Base-by-base conservation (phyloP, 2,888 invertebrate genomes). In the Polydrusus pterygomalis region DNA sequence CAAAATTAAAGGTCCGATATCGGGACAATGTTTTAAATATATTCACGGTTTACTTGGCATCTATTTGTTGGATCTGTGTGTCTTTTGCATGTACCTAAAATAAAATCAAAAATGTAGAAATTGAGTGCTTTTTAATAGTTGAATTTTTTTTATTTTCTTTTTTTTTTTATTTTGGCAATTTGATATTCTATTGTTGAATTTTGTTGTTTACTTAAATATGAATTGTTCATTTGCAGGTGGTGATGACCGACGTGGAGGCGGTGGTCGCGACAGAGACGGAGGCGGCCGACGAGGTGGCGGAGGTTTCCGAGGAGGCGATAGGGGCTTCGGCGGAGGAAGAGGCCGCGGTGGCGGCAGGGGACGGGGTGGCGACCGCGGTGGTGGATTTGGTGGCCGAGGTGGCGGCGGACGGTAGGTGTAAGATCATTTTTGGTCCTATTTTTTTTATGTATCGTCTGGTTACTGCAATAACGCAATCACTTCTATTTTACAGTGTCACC, bases 371-470 rank as follows among this genome's bases (percentile, higher is more conserved):
- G 56, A 62, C 7, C 30, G 17, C 11, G 43, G 69, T 6, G 90
- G 51, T 89, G 58, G 58, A 38, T 60, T 60, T 11, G 89, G 56
- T 88, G 88, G 76, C 87, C 88, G 77, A 86, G 86, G 5, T 82
- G 87, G 87, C 9, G 86, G 80, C 58, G 80, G 80, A 56, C 58
- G 58, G 58, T 60, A 60, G 20, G 58, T 38, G 34, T 56, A 30
- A 56, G 30, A 10, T 20, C 11, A 18, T 2, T 17, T 51, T 51
- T 25, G 34, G 34, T 54, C n/a, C n/a, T 47, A 17, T 15, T 17
- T 17, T 17, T 17, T 13, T 13, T 25, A 25, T 9, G 25, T 13
- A 25, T 25, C 11, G 20, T 13, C 25, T 25, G 25, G 25, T 51
- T 15, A 17, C 47, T 3, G 15, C 47, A 13, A 40, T 1, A 13